phyloP scores from a whole-genome alignment of 1,140 invertebrate genomes.

The Diabrotica undecimpunctata region DNA sequence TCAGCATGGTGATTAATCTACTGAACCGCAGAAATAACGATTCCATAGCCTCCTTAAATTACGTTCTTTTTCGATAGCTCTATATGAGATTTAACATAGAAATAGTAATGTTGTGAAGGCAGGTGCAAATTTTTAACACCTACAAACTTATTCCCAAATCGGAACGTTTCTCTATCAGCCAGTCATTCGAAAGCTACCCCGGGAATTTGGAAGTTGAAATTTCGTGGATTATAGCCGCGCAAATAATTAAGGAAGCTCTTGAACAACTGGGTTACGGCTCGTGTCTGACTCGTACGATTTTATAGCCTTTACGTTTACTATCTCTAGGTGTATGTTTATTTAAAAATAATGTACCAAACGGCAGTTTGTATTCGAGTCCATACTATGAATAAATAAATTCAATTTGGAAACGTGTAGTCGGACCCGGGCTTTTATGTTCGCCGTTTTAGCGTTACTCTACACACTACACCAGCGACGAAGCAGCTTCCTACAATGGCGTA shows the following conservation, averaged over 20 bases:
- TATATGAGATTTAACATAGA: too few species aligned
- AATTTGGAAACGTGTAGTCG: conserved; percentile 9
- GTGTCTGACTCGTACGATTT: background rate
- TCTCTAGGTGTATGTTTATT: conserved; percentile 5
- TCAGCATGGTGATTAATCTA: too few species aligned
- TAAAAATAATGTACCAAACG: background rate
- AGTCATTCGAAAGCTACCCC: too few species aligned
- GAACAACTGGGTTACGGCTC: background rate
- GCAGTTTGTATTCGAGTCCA: conserved; percentile 5
- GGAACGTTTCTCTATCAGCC: too few species aligned
- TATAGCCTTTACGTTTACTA: background rate
- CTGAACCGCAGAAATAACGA: too few species aligned
- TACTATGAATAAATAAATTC: conserved; percentile 13
- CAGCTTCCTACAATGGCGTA: background rate
- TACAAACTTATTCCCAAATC: too few species aligned
- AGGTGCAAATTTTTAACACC: too few species aligned
- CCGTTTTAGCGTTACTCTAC: background rate
- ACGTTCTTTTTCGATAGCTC: too few species aligned
- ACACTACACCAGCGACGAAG: background rate
- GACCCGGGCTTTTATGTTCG: conserved; percentile 4
- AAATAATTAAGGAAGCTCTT: background rate
- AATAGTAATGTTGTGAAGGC: too few species aligned
- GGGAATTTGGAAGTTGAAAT: background rate
- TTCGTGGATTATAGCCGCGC: background rate
- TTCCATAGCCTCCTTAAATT: too few species aligned